Percentiles rank a stretch among this genome's conserved stretches.
Conservation (phyloP, 2,113 vertebrate genomes). For the Willisornis vidua region DNA sequence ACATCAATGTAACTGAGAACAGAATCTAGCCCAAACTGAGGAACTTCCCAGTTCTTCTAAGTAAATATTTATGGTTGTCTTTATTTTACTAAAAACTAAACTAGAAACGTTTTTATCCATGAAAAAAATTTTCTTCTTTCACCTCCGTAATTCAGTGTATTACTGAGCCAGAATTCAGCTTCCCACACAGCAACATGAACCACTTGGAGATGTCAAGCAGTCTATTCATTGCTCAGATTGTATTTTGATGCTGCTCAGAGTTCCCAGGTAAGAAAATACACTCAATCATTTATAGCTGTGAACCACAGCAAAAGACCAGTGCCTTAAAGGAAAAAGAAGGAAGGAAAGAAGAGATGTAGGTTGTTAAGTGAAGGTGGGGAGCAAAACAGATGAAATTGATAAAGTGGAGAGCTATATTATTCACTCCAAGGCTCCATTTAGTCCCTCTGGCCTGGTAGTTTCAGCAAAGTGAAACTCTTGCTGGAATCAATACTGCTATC, state of each 20-base stretch:
- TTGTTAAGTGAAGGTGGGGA: constrained; percentile 68
- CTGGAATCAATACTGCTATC: constrained; percentile 87
- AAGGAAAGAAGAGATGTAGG: constrained; percentile 13
- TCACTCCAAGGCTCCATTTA: constrained; percentile 66
- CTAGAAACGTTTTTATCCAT: background rate
- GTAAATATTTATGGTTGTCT: background rate
- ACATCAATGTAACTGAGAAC: background rate
- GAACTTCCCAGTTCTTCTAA: background rate
- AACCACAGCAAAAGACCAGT: background rate
- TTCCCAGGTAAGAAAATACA: background rate
- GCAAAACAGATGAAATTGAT: constrained; percentile 61
- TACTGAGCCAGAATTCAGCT: background rate
- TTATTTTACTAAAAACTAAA: background rate
- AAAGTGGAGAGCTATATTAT: constrained; percentile 68
- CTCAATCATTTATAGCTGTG: background rate
- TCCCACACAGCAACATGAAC: background rate
- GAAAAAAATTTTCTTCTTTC: background rate
- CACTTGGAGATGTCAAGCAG: background rate
- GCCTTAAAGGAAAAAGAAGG: background rate
- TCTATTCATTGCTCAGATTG: background rate
- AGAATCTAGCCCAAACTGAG: background rate
- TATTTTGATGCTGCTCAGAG: constrained; percentile 23
- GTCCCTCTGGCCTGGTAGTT: constrained; percentile 74
- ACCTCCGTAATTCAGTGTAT: background rate
- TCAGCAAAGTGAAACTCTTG: constrained; percentile 81